Evolutionary conservation across 2,797 vertebrate genomes (phyloP), one percentile per base, ranked within the genome.

Genomic region (Glyptemys insculpta): DNA sequence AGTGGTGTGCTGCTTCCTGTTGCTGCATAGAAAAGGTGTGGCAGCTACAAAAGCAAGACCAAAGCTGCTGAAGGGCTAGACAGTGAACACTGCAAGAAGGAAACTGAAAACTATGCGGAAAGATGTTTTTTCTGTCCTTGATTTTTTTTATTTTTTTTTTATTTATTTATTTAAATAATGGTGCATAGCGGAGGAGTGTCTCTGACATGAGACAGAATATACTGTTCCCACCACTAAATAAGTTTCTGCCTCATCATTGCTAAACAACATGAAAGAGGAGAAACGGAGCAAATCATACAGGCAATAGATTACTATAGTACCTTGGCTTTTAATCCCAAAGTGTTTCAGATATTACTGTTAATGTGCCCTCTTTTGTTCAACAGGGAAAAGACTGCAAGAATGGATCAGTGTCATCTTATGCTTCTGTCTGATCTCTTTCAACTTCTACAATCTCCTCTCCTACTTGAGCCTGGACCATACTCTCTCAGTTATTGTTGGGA

Each of bases 351-450:
- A 72, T 72, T 41, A 41, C 68, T 23, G 10, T 41, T 72, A 41
- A 23, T 72, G 65, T 37, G n/a, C n/a, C n/a, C 9, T 11, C 62
- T 31, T 84, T 29, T 2, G 23, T 18, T 89, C 81, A 53, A 25
- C 97, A 99, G 99, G 99, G 94, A 99, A 99, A 97, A 98, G 99
- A 93, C 98, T 99, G 96, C 99, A 99, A 96, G 99, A 99, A 97
- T 99, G 99, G 99, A 98, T 99, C 74, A 99, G 98, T 76, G 99
- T 99, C 89, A 34, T 99, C 97, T 97, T 99, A 81, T 99, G 99
- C 98, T 99, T 99, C 98, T 98, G 99, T 96, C 98, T 99, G 94
- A 99, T 99, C 95, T 98, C 98, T 98, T 99, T 99, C 98, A 99
- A 99, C 96, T 98, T 99, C 96, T 98, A 98, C 98, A 98, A 99